Evolutionary conservation across 2,797 vertebrate species (phyloP).

Genomic region (Characodon lateralis): DNA sequence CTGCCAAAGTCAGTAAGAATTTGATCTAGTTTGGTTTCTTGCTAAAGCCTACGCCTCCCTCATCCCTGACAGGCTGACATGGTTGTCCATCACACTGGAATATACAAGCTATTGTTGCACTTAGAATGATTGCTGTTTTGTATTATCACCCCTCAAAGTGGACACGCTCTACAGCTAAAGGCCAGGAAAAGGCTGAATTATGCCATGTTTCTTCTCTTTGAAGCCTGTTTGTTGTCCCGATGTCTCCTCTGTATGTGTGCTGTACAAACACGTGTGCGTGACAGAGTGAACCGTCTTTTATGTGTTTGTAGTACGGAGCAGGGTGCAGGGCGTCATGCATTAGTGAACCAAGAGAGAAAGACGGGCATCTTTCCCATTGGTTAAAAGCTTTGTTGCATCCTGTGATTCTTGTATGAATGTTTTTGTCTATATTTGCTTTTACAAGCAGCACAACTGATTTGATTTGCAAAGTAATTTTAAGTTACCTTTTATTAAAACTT

Average conservation of each 20-base stretch:
- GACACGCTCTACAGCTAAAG: slow-evolving; percentile 47
- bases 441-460: slow-evolving; percentile 39
- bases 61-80: slow-evolving; percentile 85
- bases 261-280: slow-evolving; percentile 36
- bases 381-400: neutral
- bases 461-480: neutral
- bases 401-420: slow-evolving; percentile 1
- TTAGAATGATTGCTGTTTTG: slow-evolving; percentile 32
- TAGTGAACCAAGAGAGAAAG: slow-evolving; percentile 7
- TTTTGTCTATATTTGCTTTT: slow-evolving; percentile 18
- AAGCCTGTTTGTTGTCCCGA: slow-evolving; percentile 7
- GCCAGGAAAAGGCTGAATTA: neutral
- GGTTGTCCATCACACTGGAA: slow-evolving; percentile 80
- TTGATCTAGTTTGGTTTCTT: slow-evolving; percentile 89
- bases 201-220: neutral
- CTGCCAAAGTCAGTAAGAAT: slow-evolving; percentile 99
- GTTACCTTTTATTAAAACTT: neutral
- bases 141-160: slow-evolving; percentile 16
- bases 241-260: slow-evolving; percentile 26
- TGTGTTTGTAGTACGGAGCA: slow-evolving; percentile 26
- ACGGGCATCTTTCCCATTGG: slow-evolving; percentile 9
- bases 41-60: slow-evolving; percentile 88
- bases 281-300: slow-evolving; percentile 23
- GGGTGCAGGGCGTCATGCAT: neutral
- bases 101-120: slow-evolving; percentile 64